Evolutionary conservation across 1,140 invertebrate species (phyloP).

Genomic region (Drosophila malerkotliana): DNA sequence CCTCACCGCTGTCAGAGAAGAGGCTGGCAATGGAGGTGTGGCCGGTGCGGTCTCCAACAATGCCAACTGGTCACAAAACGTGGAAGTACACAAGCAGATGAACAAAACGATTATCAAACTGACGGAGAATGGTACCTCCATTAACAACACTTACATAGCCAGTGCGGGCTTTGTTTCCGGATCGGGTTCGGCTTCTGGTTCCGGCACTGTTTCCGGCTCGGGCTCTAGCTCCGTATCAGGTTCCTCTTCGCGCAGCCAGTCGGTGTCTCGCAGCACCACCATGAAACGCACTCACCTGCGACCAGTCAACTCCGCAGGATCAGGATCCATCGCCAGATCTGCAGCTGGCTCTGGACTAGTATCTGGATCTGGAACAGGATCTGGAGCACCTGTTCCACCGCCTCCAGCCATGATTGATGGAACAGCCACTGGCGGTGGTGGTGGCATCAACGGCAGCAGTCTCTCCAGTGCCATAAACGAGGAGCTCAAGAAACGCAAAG

Average conservation of each 20-base stretch:
- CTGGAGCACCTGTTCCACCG: slow-evolving; percentile 36
- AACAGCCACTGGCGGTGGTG: slow-evolving; percentile 14
- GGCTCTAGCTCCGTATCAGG: slow-evolving; percentile 1
- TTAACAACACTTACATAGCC: slow-evolving; percentile 75
- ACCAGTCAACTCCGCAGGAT: slow-evolving; percentile 6
- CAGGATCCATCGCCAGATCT: neutral
- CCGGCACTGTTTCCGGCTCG: neutral
- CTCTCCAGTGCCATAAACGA: slow-evolving; percentile 86
- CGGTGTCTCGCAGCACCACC: slow-evolving; percentile 40
- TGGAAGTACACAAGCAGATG: slow-evolving; percentile 78
- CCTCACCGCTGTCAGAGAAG: slow-evolving; percentile 88
- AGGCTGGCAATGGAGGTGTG: slow-evolving; percentile 39
- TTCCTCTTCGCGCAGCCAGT: slow-evolving; percentile 21
- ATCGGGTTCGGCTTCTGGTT: slow-evolving; percentile 1
- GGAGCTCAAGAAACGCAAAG: slow-evolving; percentile 86
- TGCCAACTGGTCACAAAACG: slow-evolving; percentile 20
- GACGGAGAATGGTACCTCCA: slow-evolving; percentile 88
- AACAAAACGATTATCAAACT: slow-evolving; percentile 89
- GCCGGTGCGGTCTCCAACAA: slow-evolving; percentile 61
- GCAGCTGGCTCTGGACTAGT: neutral
- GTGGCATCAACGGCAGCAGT: slow-evolving; percentile 51
- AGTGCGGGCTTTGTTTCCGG: slow-evolving; percentile 12
- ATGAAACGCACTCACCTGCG: slow-evolving; percentile 51
- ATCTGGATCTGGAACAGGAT: slow-evolving; percentile 3
- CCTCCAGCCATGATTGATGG: slow-evolving; percentile 37